A percentile compares a stretch with the other conserved stretches of the same genome.
phyloP scores from a whole-genome alignment of 2,797 vertebrate species.

The Mionectes olivaceus region DNA sequence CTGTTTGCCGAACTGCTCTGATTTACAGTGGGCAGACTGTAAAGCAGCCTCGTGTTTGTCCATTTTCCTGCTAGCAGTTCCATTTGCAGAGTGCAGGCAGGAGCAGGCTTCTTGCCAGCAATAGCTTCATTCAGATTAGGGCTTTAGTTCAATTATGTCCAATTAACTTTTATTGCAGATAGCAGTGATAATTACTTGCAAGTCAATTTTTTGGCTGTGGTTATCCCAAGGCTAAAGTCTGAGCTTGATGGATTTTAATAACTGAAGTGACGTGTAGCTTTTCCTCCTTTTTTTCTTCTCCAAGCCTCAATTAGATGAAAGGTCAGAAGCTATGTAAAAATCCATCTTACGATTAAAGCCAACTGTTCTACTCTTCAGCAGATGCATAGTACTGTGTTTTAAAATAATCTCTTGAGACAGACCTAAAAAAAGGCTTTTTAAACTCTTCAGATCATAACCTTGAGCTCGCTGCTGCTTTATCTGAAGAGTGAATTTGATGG shows the following conservation, averaged over 20 bases:
- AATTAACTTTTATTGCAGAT: constrained; percentile 84
- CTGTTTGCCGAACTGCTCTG: constrained; percentile 56
- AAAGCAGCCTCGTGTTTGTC: constrained; percentile 71
- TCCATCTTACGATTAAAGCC: constrained; percentile 69
- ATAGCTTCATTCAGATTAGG: constrained; percentile 77
- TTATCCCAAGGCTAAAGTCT: constrained; percentile 76
- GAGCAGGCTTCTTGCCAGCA: constrained; percentile 74
- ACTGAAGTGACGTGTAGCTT: constrained; percentile 63
- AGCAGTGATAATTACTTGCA: constrained; percentile 80
- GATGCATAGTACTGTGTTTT: constrained; percentile 59
- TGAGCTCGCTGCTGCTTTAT: constrained; percentile 44
- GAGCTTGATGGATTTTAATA: constrained; percentile 80
- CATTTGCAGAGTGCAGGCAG: constrained; percentile 72
- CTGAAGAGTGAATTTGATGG: not conserved
- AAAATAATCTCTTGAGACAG: constrained; percentile 62
- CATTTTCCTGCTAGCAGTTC: constrained; percentile 70
- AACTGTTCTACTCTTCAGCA: constrained; percentile 58
- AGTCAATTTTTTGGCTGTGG: constrained; percentile 77
- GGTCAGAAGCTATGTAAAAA: constrained; percentile 74
- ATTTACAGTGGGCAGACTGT: constrained; percentile 57
- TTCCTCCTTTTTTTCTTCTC: constrained; percentile 53
- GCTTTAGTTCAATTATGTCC: constrained; percentile 82
- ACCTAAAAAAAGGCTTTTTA: constrained; percentile 61
- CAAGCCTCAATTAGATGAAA: constrained; percentile 72
- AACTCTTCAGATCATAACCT: constrained; percentile 51